phyloP scores from a whole-genome alignment of 2,888 invertebrate genomes.

The Dryadula phaetusa region DNA sequence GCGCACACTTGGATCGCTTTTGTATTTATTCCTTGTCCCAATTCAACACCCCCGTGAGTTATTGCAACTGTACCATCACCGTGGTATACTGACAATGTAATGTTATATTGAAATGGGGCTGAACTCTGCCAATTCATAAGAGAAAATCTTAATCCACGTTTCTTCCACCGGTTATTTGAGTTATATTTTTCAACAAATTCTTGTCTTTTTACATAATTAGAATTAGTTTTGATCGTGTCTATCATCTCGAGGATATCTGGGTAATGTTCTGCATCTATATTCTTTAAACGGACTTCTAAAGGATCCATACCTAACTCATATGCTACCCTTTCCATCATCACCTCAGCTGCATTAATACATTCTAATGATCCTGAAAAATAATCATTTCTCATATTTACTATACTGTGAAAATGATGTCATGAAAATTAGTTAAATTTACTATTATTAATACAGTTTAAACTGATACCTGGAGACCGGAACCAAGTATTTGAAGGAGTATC shows the following conservation, averaged over 20 bases:
- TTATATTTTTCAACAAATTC: constrained; percentile 77
- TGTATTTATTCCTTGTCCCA: constrained; percentile 91
- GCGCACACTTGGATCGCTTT: constrained; percentile 90
- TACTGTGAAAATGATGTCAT: too few species aligned
- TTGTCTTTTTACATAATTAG: constrained; percentile 72
- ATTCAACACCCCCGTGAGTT: constrained; percentile 87
- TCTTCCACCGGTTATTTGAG: constrained; percentile 88
- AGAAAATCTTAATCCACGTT: constrained; percentile 74
- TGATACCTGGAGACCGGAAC: constrained; percentile 63
- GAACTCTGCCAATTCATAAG: constrained; percentile 83
- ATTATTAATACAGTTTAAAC: not conserved
- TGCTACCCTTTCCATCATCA: constrained; percentile 86
- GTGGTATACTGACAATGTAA: constrained; percentile 85
- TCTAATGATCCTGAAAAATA: constrained; percentile 50
- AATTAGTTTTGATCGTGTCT: constrained; percentile 67
- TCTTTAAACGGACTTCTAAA: constrained; percentile 66
- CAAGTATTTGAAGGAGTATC: constrained; percentile 64
- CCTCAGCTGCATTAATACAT: constrained; percentile 63
- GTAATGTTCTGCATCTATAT: constrained; percentile 63
- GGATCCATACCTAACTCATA: constrained; percentile 78
- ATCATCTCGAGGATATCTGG: constrained; percentile 67
- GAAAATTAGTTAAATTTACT: too few species aligned
- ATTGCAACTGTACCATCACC: constrained; percentile 87
- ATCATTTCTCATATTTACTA: too few species aligned
- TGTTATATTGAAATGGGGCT: constrained; percentile 74